Conservation (phyloP, 37 sponge, comb jelly and placozoan species). For the Oscarella lobularis region DNA sequence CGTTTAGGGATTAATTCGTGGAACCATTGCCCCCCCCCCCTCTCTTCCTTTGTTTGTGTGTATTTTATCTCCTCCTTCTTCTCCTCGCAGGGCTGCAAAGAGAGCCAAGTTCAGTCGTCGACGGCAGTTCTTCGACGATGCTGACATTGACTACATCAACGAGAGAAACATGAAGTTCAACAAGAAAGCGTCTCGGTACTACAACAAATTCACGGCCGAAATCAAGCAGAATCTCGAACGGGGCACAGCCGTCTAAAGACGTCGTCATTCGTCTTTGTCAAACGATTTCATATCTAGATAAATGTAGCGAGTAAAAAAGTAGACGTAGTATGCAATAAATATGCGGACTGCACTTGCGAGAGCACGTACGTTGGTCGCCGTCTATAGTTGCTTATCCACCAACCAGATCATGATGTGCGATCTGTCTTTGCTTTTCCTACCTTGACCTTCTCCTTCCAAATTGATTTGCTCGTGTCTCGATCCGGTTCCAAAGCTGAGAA, state of each 20-base stretch:
- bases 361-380: too few relatives aligned
- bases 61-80: not conserved
- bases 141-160: slow-evolving; percentile 96
- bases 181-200: slow-evolving; percentile 87
- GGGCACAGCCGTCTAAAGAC: slow-evolving; percentile 95
- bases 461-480: not conserved
- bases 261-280: too few relatives aligned
- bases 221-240: slow-evolving; percentile 96
- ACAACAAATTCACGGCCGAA: slow-evolving; percentile 91
- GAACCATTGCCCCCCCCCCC: too few relatives aligned
- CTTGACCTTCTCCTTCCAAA: not conserved
- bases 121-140: slow-evolving; percentile 51
- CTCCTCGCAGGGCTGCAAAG: slow-evolving; percentile 48
- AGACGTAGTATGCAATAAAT: too few relatives aligned
- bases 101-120: slow-evolving; percentile 82
- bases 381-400: too few relatives aligned
- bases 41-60: not conserved
- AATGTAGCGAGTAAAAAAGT: too few relatives aligned
- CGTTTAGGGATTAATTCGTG: too few relatives aligned
- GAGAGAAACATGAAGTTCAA: slow-evolving; percentile 95
- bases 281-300: too few relatives aligned
- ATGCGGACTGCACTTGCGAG: too few relatives aligned
- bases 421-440: not conserved
- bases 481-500: not conserved
- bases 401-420: not conserved